phyloP scores from a whole-genome alignment of 2,113 vertebrate species.

The Bubalus kerabau region DNA sequence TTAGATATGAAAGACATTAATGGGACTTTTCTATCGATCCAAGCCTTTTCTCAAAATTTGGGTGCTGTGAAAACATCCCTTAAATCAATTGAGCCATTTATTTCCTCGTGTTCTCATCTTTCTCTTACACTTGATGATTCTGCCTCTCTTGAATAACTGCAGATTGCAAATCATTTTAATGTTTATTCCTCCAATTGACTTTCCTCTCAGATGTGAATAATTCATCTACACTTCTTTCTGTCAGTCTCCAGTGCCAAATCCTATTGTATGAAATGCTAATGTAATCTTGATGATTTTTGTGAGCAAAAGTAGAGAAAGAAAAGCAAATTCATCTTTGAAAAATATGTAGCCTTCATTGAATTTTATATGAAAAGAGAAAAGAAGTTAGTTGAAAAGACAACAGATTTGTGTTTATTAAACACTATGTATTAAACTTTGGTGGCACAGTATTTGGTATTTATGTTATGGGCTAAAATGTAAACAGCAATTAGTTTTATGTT shows the following conservation, averaged over 20 bases:
- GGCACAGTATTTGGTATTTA: neutral
- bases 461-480: neutral
- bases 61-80: constrained; percentile 57
- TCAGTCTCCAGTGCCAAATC: constrained; percentile 54
- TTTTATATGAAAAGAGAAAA: neutral
- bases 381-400: neutral
- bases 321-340: constrained; percentile 19
- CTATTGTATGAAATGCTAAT: constrained; percentile 68
- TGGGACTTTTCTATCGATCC: constrained; percentile 50
- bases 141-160: constrained; percentile 67
- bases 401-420: neutral
- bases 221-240: constrained; percentile 58
- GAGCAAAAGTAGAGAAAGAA: neutral
- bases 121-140: constrained; percentile 55
- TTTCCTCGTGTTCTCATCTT: constrained; percentile 56
- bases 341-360: neutral
- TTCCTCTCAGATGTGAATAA: constrained; percentile 72
- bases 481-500: neutral
- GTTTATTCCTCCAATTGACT: constrained; percentile 73
- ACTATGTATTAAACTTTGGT: neutral
- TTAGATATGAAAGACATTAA: constrained; percentile 54
- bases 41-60: constrained; percentile 60
- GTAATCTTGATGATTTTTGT: constrained; percentile 52
- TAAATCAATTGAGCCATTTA: constrained; percentile 71
- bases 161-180: constrained; percentile 76